Base-by-base conservation (phyloP, 92 coral and sea anemone genomes). In the Blastomussa wellsi region DNA sequence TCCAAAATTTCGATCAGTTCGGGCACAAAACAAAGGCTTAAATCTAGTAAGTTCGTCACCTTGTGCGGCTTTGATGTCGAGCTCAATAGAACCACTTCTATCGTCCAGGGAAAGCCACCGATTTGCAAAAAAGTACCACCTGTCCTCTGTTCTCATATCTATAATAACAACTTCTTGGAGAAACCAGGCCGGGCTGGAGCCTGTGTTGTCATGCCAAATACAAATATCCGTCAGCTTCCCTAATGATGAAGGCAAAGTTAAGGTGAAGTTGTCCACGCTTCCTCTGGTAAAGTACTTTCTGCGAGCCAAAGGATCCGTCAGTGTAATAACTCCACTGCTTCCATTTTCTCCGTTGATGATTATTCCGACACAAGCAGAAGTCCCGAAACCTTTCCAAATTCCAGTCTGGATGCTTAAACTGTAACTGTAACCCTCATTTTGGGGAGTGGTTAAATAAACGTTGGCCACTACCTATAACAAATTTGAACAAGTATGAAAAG, bases 361-460 rank as follows among this genome's bases (percentile, higher is more conserved):
- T 38, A 93, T 85, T 28, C 92, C 97, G 38, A 93, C 92, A 15
- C 84, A 83, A 0, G 97, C 92, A 5, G 97, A 91, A 5, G 97
- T 93, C 5, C 97, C 97, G 48, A 82, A 90, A n/a, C 93, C 92
- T 77, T 79, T 84, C 95, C 95, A 93, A 89, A 88, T 83, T n/a
- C 95, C 97, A 4, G 97, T 93, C 47, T 93, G 94, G n/a, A 93
- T 79, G 7, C 92, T 86, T 44, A 93, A 83, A 26, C 89, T 79
- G 89, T 93, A 93, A 28, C 67, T 66, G 62, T 81, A 91, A 15
- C 92, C 94, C 32, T 80, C 89, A 28, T 82, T 91, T 9, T 77
- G 70, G 4, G 70, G 67, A 29, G 90, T 86, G 2, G 90, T 82
- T 14, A 93, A 64, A 72, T 77, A 66, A 24, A 89, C 90, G 51